A percentile compares a stretch with the other conserved stretches of the same genome.
phyloP scores from a whole-genome alignment of 2,113 vertebrate genomes.

The Pleuronectes platessa region DNA sequence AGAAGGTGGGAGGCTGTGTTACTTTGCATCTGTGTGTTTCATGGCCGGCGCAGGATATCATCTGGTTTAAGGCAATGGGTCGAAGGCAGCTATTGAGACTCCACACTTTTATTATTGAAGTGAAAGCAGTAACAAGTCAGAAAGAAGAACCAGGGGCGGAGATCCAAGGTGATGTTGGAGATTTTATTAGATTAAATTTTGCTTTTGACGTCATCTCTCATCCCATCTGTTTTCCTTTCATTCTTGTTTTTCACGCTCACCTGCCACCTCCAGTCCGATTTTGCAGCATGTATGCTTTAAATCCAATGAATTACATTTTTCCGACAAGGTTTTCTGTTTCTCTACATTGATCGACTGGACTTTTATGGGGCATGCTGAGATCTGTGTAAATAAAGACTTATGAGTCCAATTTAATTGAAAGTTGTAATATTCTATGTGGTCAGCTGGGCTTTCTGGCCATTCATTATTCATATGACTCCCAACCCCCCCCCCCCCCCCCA shows the following conservation, averaged over 20 bases:
- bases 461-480: slow-evolving; percentile 43
- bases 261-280: neutral
- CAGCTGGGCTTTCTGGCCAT: slow-evolving; percentile 10
- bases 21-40: neutral
- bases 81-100: slow-evolving; percentile 15
- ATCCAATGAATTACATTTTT: slow-evolving; percentile 19
- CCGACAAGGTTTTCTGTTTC: slow-evolving; percentile 18
- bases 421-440: slow-evolving; percentile 38
- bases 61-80: slow-evolving; percentile 5
- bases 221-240: slow-evolving; percentile 16
- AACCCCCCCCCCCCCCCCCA: neutral
- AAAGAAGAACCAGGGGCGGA: neutral
- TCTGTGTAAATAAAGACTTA: slow-evolving; percentile 17
- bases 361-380: neutral
- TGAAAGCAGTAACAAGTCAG: neutral
- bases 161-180: no score
- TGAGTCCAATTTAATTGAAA: slow-evolving; percentile 39
- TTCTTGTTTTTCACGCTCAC: neutral
- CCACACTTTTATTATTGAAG: slow-evolving; percentile 8
- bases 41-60: slow-evolving; percentile 30
- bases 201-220: neutral
- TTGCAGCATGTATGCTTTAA: neutral
- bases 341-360: slow-evolving; percentile 7
- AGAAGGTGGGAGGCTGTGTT: neutral
- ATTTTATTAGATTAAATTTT: neutral